Conservation (phyloP, 2,113 vertebrate genomes). For the Elephantulus edwardii region DNA sequence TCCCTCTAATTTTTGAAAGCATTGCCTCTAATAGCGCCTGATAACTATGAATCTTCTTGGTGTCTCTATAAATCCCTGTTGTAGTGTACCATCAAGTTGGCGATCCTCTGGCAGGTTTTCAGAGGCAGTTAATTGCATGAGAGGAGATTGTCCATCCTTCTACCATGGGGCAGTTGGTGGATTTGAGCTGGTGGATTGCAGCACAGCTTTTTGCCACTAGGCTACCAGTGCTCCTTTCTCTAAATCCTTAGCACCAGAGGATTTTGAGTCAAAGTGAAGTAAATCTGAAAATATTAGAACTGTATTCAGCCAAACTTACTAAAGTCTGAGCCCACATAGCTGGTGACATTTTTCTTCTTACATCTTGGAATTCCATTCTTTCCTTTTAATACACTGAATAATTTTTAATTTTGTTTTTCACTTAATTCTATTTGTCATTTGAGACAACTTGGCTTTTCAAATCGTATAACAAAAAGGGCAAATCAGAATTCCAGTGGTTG, state of each 20-base stretch:
- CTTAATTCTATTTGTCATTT: not conserved
- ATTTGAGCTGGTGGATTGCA: too few species aligned
- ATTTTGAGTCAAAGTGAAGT: not conserved
- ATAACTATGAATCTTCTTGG: not conserved
- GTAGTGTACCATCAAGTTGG: too few species aligned
- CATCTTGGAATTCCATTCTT: constrained; percentile 10
- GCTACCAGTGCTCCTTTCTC: too few species aligned
- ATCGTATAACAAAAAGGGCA: not conserved
- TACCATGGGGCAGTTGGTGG: too few species aligned
- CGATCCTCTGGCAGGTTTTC: too few species aligned
- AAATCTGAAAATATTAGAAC: not conserved
- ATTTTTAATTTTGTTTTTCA: too few species aligned
- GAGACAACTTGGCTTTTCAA: not conserved
- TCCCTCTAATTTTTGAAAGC: not conserved
- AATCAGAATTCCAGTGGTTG: not conserved
- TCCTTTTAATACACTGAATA: not conserved
- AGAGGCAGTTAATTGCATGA: too few species aligned
- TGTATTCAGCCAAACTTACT: not conserved
- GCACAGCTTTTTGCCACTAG: too few species aligned
- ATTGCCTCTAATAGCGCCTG: not conserved
- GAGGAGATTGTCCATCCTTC: too few species aligned
- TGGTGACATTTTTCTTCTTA: not conserved
- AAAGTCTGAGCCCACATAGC: not conserved
- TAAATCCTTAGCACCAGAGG: too few species aligned
- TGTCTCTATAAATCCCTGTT: too few species aligned